These are phyloP conservation scores for Otus sunia DNA, from an alignment of 2,113 vertebrate genomes.

Conservation along the genomic window DNA sequence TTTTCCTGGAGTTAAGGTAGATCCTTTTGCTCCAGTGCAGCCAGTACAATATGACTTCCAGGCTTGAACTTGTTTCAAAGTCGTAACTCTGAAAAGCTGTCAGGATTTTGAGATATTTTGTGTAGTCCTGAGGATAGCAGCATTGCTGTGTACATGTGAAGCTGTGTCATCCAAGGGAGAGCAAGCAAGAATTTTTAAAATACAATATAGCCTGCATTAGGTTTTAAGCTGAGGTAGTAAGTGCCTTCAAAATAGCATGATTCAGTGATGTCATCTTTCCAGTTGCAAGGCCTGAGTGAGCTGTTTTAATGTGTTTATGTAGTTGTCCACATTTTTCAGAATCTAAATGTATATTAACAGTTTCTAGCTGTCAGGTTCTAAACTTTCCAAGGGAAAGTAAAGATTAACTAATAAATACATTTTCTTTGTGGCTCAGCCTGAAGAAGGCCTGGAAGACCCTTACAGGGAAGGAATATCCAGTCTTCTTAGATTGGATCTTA, in stretches of 20 bases:
- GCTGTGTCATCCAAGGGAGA: neutral
- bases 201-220: neutral
- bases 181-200: neutral
- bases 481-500: neutral
- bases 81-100: neutral
- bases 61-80: neutral
- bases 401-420: neutral
- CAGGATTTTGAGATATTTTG: neutral
- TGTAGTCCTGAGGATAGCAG: neutral
- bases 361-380: neutral
- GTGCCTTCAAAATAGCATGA: neutral
- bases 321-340: neutral
- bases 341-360: neutral
- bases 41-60: neutral
- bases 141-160: neutral
- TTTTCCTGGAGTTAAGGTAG: neutral
- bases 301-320: neutral
- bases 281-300: fast-evolving
- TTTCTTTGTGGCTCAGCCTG: neutral
- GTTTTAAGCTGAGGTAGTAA: neutral
- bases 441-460: neutral
- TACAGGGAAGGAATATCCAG: neutral
- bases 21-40: neutral
- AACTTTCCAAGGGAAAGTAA: neutral
- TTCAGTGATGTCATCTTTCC: neutral